phyloP scores from a whole-genome alignment of 2,113 vertebrate species.

The Callionymus lyra region DNA sequence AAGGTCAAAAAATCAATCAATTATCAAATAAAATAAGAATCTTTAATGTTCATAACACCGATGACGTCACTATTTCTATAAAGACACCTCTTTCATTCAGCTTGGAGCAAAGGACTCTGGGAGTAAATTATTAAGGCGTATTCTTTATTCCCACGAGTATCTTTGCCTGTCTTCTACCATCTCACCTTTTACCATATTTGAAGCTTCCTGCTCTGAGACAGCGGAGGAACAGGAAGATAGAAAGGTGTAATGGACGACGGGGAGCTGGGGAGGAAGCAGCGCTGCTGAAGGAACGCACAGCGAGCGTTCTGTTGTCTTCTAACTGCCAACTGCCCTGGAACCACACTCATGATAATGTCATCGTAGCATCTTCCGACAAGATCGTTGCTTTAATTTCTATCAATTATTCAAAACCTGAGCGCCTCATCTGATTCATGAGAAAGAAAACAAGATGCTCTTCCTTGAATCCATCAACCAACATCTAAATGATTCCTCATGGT shows the following conservation, averaged over 20 bases:
- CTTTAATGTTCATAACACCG: too few relatives aligned
- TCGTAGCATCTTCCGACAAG: slow-evolving; percentile 3
- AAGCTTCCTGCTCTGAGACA: slow-evolving; percentile 20
- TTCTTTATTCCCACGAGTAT: slow-evolving; percentile 52
- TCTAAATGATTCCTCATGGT: too few relatives aligned
- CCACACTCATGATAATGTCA: too few relatives aligned
- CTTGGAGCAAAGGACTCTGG: slow-evolving; percentile 27
- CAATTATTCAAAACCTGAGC: slow-evolving; percentile 54
- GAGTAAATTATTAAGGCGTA: slow-evolving; percentile 58
- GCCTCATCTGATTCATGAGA: too few relatives aligned
- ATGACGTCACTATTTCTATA: too few relatives aligned
- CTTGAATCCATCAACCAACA: too few relatives aligned
- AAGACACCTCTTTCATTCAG: not conserved
- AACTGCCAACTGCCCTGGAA: slow-evolving; percentile 25
- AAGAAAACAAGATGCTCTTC: too few relatives aligned
- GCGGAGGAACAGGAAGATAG: slow-evolving; percentile 27
- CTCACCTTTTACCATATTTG: slow-evolving; percentile 17
- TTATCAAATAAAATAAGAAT: too few relatives aligned
- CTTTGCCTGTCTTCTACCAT: slow-evolving; percentile 11
- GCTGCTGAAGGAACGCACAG: slow-evolving; percentile 25
- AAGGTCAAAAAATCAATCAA: too few relatives aligned
- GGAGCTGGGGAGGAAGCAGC: slow-evolving; percentile 15
- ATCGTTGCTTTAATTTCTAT: slow-evolving; percentile 47
- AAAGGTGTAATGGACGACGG: slow-evolving; percentile 16
- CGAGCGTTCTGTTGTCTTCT: slow-evolving; percentile 20